Percentiles rank a stretch among this genome's conserved stretches.
These are phyloP conservation scores for Drosophila neocordata DNA, from an alignment of 1,140 invertebrate genomes.

Conservation along the genomic window DNA sequence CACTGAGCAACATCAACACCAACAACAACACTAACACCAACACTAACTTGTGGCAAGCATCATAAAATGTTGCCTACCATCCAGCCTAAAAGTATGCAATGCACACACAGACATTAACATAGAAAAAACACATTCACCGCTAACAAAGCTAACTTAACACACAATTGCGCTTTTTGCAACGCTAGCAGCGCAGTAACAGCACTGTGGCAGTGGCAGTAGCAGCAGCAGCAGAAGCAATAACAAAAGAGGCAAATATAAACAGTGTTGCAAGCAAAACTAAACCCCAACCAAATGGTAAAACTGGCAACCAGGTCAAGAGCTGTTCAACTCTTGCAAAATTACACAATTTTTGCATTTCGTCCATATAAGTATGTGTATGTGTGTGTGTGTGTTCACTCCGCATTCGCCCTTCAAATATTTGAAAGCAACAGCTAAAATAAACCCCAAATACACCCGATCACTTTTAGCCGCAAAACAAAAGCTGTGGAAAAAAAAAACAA, in stretches of 20 bases:
- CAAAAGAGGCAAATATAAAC: constrained; percentile 5
- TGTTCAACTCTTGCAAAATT: constrained; percentile 66
- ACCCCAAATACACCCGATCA: constrained; percentile 13
- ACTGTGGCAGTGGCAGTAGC: constrained; percentile 25
- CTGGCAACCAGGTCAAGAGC: constrained; percentile 66
- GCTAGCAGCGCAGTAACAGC: too few relatives aligned
- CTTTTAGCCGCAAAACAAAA: constrained; percentile 16
- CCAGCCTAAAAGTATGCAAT: constrained; percentile 59
- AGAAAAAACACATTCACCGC: not conserved
- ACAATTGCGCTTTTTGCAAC: constrained; percentile 76
- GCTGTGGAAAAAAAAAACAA: not conserved
- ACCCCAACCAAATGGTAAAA: constrained; percentile 11
- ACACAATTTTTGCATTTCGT: constrained; percentile 72
- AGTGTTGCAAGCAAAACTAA: constrained; percentile 27
- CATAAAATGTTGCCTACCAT: constrained; percentile 67
- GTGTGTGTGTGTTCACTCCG: not conserved
- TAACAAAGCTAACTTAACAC: constrained; percentile 71
- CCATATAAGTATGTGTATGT: not conserved
- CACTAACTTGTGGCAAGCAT: constrained; percentile 37
- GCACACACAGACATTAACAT: constrained; percentile 1
- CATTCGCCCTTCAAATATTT: constrained; percentile 9
- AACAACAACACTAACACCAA: not conserved
- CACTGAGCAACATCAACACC: constrained; percentile 23
- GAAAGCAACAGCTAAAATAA: constrained; percentile 3
- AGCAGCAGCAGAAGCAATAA: not conserved